Conservation (phyloP, 2,113 vertebrate species). For the Psephotus haematonotus region DNA sequence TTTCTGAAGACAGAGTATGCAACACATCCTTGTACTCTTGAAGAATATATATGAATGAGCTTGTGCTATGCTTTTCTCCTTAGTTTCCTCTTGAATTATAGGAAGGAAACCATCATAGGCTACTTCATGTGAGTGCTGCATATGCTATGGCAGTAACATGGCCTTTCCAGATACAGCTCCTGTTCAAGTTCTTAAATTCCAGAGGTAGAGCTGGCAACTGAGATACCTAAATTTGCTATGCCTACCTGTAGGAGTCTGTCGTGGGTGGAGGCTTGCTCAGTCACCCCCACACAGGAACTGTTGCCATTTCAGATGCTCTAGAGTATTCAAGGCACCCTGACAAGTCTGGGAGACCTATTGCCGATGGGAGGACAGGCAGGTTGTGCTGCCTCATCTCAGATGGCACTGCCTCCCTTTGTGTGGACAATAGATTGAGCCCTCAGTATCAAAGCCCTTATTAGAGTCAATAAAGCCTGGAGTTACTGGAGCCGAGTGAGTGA, state of each 20-base stretch:
- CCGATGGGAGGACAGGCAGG: background rate
- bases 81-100: background rate
- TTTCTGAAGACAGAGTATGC: background rate
- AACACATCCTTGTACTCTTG: background rate
- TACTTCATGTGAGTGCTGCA: background rate
- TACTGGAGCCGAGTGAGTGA: background rate
- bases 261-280: background rate
- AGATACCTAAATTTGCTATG: background rate
- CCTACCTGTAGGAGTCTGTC: background rate
- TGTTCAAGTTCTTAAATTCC: background rate
- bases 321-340: background rate
- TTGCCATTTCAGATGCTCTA: background rate
- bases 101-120: background rate
- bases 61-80: background rate
- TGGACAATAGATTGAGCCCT: background rate
- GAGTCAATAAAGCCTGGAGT: background rate
- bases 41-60: background rate
- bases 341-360: background rate
- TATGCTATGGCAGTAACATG: background rate
- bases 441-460: background rate
- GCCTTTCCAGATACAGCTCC: background rate
- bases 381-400: background rate
- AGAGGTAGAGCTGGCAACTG: background rate
- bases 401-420: background rate
- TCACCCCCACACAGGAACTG: background rate